A percentile compares a stretch with the other conserved stretches of the same genome.
Conservation (phyloP, 2,113 vertebrate species). For the Neogobius melanostomus region DNA sequence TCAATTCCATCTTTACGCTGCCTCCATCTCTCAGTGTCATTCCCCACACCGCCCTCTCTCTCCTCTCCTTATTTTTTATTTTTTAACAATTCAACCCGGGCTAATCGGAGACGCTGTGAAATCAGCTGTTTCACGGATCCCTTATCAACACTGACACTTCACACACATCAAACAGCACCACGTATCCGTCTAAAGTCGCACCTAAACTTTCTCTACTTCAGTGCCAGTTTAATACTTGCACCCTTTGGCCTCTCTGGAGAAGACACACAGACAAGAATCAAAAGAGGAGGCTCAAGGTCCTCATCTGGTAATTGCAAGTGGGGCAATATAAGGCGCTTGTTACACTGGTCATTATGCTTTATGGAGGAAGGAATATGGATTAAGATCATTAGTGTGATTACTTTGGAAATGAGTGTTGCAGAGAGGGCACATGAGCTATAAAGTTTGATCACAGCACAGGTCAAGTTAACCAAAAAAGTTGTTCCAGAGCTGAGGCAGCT, state of each 20-base stretch:
- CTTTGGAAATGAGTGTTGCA: background rate
- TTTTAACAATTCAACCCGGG: conserved; percentile 30
- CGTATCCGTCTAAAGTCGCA: conserved; percentile 16
- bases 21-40: conserved; percentile 8
- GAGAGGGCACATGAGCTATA: background rate
- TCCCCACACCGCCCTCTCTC: background rate
- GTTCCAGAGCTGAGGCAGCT: too few species aligned
- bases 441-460: conserved; percentile 6
- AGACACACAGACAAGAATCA: background rate
- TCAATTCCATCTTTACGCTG: background rate
- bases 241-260: conserved; percentile 1
- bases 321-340: conserved; percentile 12
- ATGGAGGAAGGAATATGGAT: conserved; percentile 21
- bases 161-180: conserved; percentile 56
- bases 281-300: conserved; percentile 22
- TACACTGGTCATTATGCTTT: conserved; percentile 21
- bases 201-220: conserved; percentile 20
- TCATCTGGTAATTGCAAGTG: conserved; percentile 29
- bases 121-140: conserved; percentile 57
- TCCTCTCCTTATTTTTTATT: conserved; percentile 40
- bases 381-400: conserved; percentile 13
- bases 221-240: conserved; percentile 13
- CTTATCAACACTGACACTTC: conserved; percentile 60
- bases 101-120: conserved; percentile 57
- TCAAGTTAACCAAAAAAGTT: background rate